phyloP scores from a whole-genome alignment of 1,140 invertebrate genomes.

The Sogatella furcifera region DNA sequence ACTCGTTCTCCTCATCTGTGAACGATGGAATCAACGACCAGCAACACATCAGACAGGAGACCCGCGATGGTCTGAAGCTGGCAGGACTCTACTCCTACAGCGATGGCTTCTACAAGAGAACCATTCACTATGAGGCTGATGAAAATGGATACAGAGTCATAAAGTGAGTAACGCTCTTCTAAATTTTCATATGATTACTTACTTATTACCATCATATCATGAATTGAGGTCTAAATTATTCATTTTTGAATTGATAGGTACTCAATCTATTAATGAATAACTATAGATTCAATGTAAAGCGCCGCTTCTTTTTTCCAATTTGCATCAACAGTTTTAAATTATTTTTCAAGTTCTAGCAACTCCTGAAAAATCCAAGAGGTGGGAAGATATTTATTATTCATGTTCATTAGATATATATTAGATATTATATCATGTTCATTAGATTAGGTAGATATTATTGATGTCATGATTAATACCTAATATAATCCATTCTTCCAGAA shows the following conservation, averaged over 20 bases:
- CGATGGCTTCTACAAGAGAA: constrained; percentile 42
- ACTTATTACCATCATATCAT: too few relatives aligned
- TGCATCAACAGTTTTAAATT: too few relatives aligned
- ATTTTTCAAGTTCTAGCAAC: too few relatives aligned
- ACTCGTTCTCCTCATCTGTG: constrained; percentile 36
- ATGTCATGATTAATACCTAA: too few relatives aligned
- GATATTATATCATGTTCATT: too few relatives aligned
- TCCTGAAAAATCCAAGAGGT: too few relatives aligned
- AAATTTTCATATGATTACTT: too few relatives aligned
- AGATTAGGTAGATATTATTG: too few relatives aligned
- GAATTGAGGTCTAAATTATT: too few relatives aligned
- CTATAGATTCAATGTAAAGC: background rate
- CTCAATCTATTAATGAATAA: background rate
- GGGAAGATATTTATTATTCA: too few relatives aligned
- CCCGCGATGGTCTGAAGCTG: constrained; percentile 37
- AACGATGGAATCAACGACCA: constrained; percentile 41
- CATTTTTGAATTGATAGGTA: background rate
- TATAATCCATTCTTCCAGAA: too few relatives aligned
- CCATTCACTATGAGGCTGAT: constrained; percentile 43
- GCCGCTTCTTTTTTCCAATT: background rate
- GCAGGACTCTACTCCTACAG: constrained; percentile 42
- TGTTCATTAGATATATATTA: too few relatives aligned
- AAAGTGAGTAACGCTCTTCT: constrained; percentile 29
- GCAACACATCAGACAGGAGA: constrained; percentile 35
- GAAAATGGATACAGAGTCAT: constrained; percentile 44